phyloP scores from a whole-genome alignment of 2,113 vertebrate genomes.

The Cettia cetti region DNA sequence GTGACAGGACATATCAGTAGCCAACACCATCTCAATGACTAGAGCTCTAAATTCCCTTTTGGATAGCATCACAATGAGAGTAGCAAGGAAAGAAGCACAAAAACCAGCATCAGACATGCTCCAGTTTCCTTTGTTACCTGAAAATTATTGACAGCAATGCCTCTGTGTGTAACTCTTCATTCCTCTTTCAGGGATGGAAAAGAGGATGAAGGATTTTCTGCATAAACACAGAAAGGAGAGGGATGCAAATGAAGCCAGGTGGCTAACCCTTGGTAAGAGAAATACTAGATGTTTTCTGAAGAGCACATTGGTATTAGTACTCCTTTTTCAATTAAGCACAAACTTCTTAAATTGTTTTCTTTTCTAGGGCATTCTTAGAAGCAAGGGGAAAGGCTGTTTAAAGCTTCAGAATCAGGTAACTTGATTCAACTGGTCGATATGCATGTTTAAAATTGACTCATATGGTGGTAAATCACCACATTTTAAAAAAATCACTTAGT shows the following conservation, averaged over 20 bases:
- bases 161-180: not conserved
- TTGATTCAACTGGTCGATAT: not conserved
- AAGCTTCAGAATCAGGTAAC: not conserved
- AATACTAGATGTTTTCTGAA: not conserved
- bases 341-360: not conserved
- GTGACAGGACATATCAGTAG: constrained; percentile 98
- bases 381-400: not conserved
- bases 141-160: constrained; percentile 27
- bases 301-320: not conserved
- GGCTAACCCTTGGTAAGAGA: not conserved
- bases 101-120: not conserved
- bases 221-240: not conserved
- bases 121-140: constrained; percentile 2
- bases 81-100: constrained; percentile 36
- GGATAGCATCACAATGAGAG: not conserved
- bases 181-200: not conserved
- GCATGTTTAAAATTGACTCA: not conserved
- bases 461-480: not conserved
- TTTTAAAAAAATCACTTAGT: not conserved
- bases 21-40: constrained; percentile 97
- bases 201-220: not conserved
- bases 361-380: not conserved
- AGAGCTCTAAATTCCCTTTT: constrained; percentile 91
- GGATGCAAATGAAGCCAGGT: not conserved
- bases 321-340: not conserved